Percentiles rank a stretch among this genome's conserved stretches.
These are phyloP conservation scores for Triplophysa yarkandensis DNA, from an alignment of 2,797 vertebrate genomes.

Conservation along the genomic window DNA sequence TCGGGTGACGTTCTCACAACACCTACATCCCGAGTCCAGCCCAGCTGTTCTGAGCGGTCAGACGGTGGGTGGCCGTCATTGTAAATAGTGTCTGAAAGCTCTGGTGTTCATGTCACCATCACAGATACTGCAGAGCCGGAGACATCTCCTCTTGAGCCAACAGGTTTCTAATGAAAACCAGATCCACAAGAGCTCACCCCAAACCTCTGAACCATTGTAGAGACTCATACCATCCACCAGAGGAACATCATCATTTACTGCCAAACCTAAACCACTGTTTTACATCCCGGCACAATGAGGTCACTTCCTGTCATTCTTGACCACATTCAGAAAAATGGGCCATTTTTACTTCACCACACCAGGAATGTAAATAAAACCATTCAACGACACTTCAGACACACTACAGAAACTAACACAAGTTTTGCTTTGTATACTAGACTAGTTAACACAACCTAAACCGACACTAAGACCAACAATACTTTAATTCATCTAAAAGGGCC, in stretches of 20 bases:
- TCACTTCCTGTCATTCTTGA: slow-evolving; percentile 40
- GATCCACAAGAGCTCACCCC: slow-evolving; percentile 64
- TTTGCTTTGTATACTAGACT: too few relatives aligned
- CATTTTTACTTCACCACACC: slow-evolving; percentile 28
- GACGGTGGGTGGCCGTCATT: slow-evolving; percentile 33
- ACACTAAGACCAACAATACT: too few relatives aligned
- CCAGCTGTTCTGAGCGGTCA: slow-evolving; percentile 40
- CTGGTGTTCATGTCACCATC: slow-evolving; percentile 69
- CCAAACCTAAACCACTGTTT: slow-evolving; percentile 55
- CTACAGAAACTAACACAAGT: background rate
- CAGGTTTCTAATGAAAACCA: slow-evolving; percentile 81
- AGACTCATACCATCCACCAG: slow-evolving; percentile 74
- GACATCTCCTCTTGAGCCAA: slow-evolving; percentile 67
- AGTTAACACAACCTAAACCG: too few relatives aligned
- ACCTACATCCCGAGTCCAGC: slow-evolving; percentile 31
- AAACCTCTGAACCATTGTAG: too few relatives aligned
- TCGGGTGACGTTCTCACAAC: slow-evolving; percentile 4
- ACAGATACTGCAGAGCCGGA: slow-evolving; percentile 70
- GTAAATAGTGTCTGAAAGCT: slow-evolving; percentile 47
- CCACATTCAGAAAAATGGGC: slow-evolving; percentile 38
- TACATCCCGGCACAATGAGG: slow-evolving; percentile 43
- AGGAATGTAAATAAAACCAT: background rate
- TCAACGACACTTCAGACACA: background rate
- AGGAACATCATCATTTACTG: slow-evolving; percentile 63
- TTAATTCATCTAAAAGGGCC: too few relatives aligned